Conservation (phyloP, 2,113 vertebrate genomes). For the Centropus unirufus region DNA sequence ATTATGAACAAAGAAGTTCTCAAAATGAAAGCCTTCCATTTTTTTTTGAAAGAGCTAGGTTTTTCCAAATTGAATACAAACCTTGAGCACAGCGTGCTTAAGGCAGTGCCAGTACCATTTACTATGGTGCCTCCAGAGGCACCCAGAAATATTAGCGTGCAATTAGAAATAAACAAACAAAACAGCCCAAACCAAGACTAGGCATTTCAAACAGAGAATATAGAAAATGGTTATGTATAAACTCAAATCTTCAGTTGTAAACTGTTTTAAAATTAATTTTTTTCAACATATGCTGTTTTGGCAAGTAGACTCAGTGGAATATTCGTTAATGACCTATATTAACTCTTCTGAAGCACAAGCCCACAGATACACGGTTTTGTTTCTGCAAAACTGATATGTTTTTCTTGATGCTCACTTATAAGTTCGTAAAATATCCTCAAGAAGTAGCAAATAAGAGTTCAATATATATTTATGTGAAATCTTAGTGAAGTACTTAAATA, state of each 20-base stretch:
- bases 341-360: background rate
- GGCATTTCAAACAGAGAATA: background rate
- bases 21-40: background rate
- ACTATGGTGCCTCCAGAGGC: background rate
- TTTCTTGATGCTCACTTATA: background rate
- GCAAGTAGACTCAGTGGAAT: background rate
- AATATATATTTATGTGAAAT: background rate
- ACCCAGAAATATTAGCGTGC: background rate
- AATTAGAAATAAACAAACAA: background rate
- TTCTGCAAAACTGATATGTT: background rate
- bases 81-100: background rate
- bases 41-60: background rate
- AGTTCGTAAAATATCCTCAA: background rate
- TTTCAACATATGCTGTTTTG: background rate
- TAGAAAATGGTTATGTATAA: background rate
- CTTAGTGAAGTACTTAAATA: background rate
- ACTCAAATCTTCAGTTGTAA: background rate
- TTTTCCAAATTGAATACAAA: background rate
- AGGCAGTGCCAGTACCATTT: background rate
- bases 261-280: background rate
- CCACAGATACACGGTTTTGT: background rate
- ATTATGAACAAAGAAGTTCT: background rate
- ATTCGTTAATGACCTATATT: background rate
- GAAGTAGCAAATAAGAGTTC: background rate
- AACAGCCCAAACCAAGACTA: background rate